These are phyloP conservation scores for Pseudoips prasinana DNA, from an alignment of 2,888 invertebrate species.

Conservation along the genomic window DNA sequence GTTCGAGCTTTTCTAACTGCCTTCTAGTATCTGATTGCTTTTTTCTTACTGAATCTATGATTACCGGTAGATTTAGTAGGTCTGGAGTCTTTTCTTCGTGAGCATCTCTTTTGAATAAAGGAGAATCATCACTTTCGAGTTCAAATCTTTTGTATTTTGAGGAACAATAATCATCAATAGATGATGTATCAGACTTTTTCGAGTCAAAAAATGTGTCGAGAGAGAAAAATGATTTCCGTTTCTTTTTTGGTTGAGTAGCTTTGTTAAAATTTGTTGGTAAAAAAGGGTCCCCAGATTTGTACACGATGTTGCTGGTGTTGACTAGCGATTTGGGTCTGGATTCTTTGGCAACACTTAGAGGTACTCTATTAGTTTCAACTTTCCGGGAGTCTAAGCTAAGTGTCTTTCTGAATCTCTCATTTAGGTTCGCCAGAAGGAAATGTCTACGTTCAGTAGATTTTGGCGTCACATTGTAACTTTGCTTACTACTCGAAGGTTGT, in stretches of 20 bases:
- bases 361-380: slow-evolving; percentile 63
- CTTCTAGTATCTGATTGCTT: slow-evolving; percentile 71
- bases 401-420: slow-evolving; percentile 74
- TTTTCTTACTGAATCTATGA: slow-evolving; percentile 72
- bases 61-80: slow-evolving; percentile 68
- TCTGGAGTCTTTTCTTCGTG: slow-evolving; percentile 69
- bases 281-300: slow-evolving; percentile 57
- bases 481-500: slow-evolving; percentile 71
- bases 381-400: slow-evolving; percentile 76
- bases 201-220: slow-evolving; percentile 77
- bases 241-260: slow-evolving; percentile 67
- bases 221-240: slow-evolving; percentile 76
- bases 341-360: slow-evolving; percentile 59
- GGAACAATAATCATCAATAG: slow-evolving; percentile 75
- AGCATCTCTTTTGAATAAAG: slow-evolving; percentile 62
- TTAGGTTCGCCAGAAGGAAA: slow-evolving; percentile 68
- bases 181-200: slow-evolving; percentile 75
- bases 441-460: slow-evolving; percentile 72
- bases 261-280: slow-evolving; percentile 64
- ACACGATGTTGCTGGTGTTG: slow-evolving; percentile 66
- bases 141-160: slow-evolving; percentile 79
- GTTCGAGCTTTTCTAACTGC: slow-evolving; percentile 75
- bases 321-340: slow-evolving; percentile 72
- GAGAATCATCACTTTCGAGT: slow-evolving; percentile 75
- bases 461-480: slow-evolving; percentile 71